These are phyloP conservation scores for Brachylomia viminalis DNA, from an alignment of 2,888 invertebrate species.

Conservation along the genomic window DNA sequence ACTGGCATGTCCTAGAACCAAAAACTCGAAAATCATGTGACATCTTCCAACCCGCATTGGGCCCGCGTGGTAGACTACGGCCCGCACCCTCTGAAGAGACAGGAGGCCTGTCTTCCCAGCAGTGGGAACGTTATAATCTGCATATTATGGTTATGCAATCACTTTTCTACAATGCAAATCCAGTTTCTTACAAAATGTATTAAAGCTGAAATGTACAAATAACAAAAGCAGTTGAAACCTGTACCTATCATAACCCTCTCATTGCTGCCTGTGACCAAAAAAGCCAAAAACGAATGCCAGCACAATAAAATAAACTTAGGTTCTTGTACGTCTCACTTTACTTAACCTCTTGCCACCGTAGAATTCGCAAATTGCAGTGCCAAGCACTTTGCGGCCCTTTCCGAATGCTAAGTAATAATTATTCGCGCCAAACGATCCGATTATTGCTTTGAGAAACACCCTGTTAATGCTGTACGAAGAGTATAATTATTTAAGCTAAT, in stretches of 20 bases:
- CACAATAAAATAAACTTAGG: not conserved
- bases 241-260: not conserved
- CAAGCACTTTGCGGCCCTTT: conserved; percentile 68
- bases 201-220: not conserved
- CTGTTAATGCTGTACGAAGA: conserved; percentile 52
- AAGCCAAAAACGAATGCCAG: not conserved
- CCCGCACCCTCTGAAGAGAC: too few species aligned
- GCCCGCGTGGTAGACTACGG: too few species aligned
- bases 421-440: conserved; percentile 64
- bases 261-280: not conserved
- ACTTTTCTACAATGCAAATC: not conserved
- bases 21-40: too few species aligned
- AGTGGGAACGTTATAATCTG: too few species aligned
- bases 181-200: not conserved
- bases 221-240: not conserved
- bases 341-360: conserved; percentile 59
- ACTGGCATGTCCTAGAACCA: too few species aligned
- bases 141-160: not conserved
- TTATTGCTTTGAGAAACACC: conserved; percentile 57
- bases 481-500: conserved; percentile 33
- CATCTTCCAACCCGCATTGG: too few species aligned
- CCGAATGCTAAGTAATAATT: conserved; percentile 68
- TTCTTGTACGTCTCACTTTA: conserved; percentile 57
- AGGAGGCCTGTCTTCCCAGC: too few species aligned
- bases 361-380: conserved; percentile 70